Evolutionary conservation across 2,797 vertebrate genomes (phyloP).

Genomic region (Pangasius mekongensis): DNA sequence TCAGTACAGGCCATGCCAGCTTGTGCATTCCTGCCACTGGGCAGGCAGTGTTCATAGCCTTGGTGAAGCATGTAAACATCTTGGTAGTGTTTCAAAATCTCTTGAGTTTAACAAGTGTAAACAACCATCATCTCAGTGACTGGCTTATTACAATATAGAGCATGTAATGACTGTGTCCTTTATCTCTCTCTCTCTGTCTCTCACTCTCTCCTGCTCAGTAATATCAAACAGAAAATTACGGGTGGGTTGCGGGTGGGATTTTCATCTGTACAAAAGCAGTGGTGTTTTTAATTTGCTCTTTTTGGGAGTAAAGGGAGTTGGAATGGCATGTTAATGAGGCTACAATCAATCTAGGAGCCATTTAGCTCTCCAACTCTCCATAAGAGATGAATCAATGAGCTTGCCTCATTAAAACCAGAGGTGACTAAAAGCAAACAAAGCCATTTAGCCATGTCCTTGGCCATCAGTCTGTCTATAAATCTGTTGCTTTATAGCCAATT

Average conservation of each 20-base stretch:
- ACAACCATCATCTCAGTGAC: conserved; percentile 1
- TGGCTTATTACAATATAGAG: background rate
- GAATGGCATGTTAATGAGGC: conserved; percentile 20
- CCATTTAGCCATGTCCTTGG: conserved; percentile 13
- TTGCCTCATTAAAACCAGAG: conserved; percentile 29
- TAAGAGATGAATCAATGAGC: background rate
- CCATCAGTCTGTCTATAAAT: background rate
- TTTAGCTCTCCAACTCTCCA: background rate
- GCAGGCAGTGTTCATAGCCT: background rate
- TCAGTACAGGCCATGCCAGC: background rate
- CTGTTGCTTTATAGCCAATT: background rate
- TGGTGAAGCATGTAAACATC: background rate
- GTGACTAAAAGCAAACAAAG: conserved; percentile 15
- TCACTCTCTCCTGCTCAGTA: background rate
- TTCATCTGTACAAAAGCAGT: background rate
- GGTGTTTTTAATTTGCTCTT: conserved; percentile 2
- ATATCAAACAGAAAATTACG: background rate
- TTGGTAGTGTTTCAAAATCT: conserved; percentile 7
- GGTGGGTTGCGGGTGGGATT: background rate
- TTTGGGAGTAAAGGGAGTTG: background rate
- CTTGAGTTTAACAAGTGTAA: conserved; percentile 11
- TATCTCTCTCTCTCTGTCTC: conserved; percentile 9
- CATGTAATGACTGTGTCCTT: background rate
- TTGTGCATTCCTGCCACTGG: background rate
- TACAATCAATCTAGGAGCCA: background rate